Base-by-base conservation (phyloP, 2,113 vertebrate species). In the Pyrgilauda ruficollis region DNA sequence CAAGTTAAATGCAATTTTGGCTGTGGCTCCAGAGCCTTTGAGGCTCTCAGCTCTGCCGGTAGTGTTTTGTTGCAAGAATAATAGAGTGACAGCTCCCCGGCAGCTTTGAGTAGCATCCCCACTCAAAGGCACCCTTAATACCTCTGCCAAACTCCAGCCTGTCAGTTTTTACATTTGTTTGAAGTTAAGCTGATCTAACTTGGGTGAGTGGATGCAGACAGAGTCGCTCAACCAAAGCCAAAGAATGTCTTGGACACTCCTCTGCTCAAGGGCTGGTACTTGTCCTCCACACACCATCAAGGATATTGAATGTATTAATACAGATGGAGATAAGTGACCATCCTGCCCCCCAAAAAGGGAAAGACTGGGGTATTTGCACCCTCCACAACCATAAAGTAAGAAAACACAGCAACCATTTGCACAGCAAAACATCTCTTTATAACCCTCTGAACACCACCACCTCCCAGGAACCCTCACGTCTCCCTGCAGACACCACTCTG, bases 161-260 rank as follows among this genome's bases (percentile, higher is more conserved):
- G 80, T 69, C 30, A 20, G 63, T 73, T 93, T 85, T 69, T 5
- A 91, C 87, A 64, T 44, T 67, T 3, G 15, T 93, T 97, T 97
- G 93, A 94, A 96, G 92, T 95, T 92, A 94, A 95, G 89, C 95
- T 95, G 92, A 86, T 94, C 86, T 84, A 74, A 94, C 83, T 77
- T 83, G 83, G 35, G 68, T 80, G 83, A 89, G 73, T 77, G 89
- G 83, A 90, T 0, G 2, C 83, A 93, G 90, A 93, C 10, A 2
- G 86, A 70, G 68, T 50, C 12, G 0, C 86, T 96, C 72, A 93
- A 74, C 35, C 68, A 89, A 73, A 90, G 72, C 68, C 6, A 2
- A 53, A 55, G 67, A 37, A 41, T 21, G 43, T 44, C 53, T 76
- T 0, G 0, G 30, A 52, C 2, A 3, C 11, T 63, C 10, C 55